Conservation (phyloP, 1,140 invertebrate species). For the Atta cephalotes region DNA sequence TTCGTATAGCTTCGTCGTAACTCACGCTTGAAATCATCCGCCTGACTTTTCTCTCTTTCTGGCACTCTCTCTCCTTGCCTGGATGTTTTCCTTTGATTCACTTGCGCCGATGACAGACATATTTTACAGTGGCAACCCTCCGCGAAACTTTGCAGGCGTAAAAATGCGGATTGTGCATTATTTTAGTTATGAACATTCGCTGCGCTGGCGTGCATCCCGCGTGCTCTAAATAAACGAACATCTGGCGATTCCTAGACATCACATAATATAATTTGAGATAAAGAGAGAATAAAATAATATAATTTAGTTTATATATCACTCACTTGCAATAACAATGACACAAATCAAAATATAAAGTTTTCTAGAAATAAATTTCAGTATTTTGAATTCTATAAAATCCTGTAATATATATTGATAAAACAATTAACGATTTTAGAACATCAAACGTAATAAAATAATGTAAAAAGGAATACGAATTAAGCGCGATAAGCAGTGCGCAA, state of each 20-base stretch:
- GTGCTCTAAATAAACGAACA: not conserved
- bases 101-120: constrained; percentile 10
- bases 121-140: constrained; percentile 13
- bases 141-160: not conserved
- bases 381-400: too few relatives aligned
- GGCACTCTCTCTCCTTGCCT: too few relatives aligned
- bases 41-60: not conserved
- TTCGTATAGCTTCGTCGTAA: constrained; percentile 14
- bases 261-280: not conserved
- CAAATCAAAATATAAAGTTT: too few relatives aligned
- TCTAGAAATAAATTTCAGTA: too few relatives aligned
- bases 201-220: not conserved
- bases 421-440: too few relatives aligned
- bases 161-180: constrained; percentile 12
- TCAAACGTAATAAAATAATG: too few relatives aligned
- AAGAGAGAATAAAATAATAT: not conserved
- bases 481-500: too few relatives aligned
- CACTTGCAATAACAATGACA: too few relatives aligned
- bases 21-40: constrained; percentile 44
- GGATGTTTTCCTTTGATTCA: constrained; percentile 11
- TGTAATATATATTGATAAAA: too few relatives aligned
- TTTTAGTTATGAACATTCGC: not conserved
- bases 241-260: not conserved
- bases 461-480: too few relatives aligned
- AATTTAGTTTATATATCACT: not conserved